phyloP scores from a whole-genome alignment of 2,888 invertebrate species.

The Xestia rhomboidea region DNA sequence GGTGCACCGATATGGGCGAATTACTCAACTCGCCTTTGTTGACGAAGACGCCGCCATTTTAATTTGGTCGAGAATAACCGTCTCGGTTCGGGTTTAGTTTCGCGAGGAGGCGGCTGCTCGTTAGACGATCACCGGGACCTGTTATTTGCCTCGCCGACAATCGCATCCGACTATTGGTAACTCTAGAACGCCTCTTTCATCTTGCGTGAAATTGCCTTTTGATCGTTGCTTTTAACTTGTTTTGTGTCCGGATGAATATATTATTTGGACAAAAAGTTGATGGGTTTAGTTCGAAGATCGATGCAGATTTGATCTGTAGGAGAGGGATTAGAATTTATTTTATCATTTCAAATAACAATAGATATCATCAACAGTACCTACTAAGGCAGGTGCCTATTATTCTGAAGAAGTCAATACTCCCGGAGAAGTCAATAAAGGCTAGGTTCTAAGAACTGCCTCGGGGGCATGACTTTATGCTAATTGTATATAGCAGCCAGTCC shows the following conservation, averaged over 20 bases:
- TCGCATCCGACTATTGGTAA: slow-evolving; percentile 74
- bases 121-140: slow-evolving; percentile 69
- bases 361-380: slow-evolving; percentile 5
- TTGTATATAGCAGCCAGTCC: slow-evolving; percentile 34
- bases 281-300: slow-evolving; percentile 50
- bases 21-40: slow-evolving; percentile 72
- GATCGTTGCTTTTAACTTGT: slow-evolving; percentile 70
- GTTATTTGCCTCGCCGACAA: slow-evolving; percentile 71
- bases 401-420: slow-evolving; percentile 19
- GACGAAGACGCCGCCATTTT: slow-evolving; percentile 76
- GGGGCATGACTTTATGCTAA: slow-evolving; percentile 37
- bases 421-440: slow-evolving; percentile 24
- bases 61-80: slow-evolving; percentile 76
- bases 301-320: slow-evolving; percentile 35
- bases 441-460: slow-evolving; percentile 34
- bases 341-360: slow-evolving; percentile 26
- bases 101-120: slow-evolving; percentile 66
- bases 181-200: slow-evolving; percentile 78
- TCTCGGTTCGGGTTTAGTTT: slow-evolving; percentile 69
- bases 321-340: slow-evolving; percentile 27
- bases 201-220: slow-evolving; percentile 80
- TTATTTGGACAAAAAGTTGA: slow-evolving; percentile 65
- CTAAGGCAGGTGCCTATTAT: not conserved
- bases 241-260: slow-evolving; percentile 59
- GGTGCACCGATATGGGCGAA: slow-evolving; percentile 71